Evolutionary conservation across 1,140 invertebrate species (phyloP).

Genomic region (Drosophila biarmipes): DNA sequence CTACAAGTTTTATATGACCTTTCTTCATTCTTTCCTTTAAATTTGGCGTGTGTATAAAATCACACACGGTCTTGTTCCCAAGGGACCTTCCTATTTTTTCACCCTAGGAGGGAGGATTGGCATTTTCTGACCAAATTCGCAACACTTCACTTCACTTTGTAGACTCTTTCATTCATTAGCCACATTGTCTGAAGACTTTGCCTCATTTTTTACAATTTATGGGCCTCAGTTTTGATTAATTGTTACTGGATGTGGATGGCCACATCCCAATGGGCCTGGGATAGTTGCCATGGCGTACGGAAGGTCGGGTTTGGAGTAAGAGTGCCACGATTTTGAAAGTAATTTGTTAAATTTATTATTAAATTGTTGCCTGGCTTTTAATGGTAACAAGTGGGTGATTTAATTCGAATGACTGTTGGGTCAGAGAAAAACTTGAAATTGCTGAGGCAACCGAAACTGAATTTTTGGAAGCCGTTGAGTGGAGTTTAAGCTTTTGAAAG

Average conservation of each 20-base stretch:
- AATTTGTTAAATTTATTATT: slow-evolving; percentile 66
- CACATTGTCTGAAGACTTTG: slow-evolving; percentile 45
- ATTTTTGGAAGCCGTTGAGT: not conserved
- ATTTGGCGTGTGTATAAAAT: not conserved
- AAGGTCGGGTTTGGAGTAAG: slow-evolving; percentile 18
- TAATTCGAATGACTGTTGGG: not conserved
- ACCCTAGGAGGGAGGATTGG: slow-evolving; percentile 1
- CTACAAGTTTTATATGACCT: not conserved
- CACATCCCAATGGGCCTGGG: slow-evolving; percentile 2
- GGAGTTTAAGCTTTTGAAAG: not conserved
- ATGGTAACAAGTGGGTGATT: slow-evolving; percentile 4
- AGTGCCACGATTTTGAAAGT: slow-evolving; percentile 25
- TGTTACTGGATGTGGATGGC: slow-evolving; percentile 29
- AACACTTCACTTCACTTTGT: slow-evolving; percentile 46
- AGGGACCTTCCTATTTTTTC: not conserved
- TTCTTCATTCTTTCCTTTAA: not conserved
- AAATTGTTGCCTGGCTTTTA: slow-evolving; percentile 23
- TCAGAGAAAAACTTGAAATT: no score
- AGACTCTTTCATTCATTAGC: slow-evolving; percentile 63
- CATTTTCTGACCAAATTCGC: slow-evolving; percentile 9
- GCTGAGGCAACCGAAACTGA: not conserved
- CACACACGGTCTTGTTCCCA: not conserved
- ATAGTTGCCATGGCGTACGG: slow-evolving; percentile 14
- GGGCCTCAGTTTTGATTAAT: slow-evolving; percentile 69
- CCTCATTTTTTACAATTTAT: slow-evolving; percentile 71